Evolutionary conservation across 1,140 invertebrate genomes (phyloP).

Genomic region (Lepidurus couesii): DNA sequence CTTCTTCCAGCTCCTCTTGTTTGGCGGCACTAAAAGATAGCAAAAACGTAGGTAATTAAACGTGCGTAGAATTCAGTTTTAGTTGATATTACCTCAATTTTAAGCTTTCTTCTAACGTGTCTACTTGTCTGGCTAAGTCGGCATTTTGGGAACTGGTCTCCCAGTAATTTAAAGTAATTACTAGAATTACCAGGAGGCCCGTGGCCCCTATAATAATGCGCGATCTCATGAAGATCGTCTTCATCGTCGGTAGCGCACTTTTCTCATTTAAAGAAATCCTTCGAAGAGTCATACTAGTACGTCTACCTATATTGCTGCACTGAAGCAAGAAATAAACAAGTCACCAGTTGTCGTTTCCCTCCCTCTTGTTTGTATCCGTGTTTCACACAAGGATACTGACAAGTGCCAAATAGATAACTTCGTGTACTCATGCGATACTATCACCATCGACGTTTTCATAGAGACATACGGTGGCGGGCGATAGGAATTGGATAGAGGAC

Average conservation of each 20-base stretch:
- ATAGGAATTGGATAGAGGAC: no score
- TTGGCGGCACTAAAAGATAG: slow-evolving; percentile 24
- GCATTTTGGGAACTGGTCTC: slow-evolving; percentile 30
- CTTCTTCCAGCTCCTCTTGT: slow-evolving; percentile 30
- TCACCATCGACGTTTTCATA: no score
- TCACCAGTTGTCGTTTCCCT: not conserved
- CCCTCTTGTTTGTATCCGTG: not conserved
- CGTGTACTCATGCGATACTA: no score
- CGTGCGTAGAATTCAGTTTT: not conserved
- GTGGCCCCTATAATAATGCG: slow-evolving; percentile 21
- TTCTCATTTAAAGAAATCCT: not conserved
- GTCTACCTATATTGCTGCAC: not conserved
- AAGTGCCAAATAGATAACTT: not conserved
- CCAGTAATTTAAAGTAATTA: slow-evolving; percentile 25
- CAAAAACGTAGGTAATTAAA: not conserved
- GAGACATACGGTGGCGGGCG: no score
- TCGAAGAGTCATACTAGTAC: not conserved
- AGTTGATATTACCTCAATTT: slow-evolving; percentile 27
- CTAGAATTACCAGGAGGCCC: not conserved
- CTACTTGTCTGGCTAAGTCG: slow-evolving; percentile 23
- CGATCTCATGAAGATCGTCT: not conserved
- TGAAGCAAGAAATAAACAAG: not conserved
- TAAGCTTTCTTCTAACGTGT: slow-evolving; percentile 30
- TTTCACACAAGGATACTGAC: not conserved
- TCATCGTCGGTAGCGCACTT: not conserved